Evolutionary conservation across 2,888 invertebrate species (phyloP).

Genomic region (Machimus atricapillus): DNA sequence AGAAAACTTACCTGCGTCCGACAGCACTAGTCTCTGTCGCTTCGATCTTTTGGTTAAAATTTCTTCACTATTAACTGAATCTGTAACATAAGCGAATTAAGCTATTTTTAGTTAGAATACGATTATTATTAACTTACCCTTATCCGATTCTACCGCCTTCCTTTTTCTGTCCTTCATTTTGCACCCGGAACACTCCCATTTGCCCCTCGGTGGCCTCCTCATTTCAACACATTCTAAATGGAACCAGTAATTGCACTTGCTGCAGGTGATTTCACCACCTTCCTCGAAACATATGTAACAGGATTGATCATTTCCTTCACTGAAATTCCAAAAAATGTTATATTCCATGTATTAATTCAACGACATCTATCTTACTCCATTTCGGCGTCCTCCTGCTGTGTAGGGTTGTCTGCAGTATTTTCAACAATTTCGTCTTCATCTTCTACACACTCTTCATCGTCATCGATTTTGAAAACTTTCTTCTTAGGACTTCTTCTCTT

Average conservation of each 20-base stretch:
- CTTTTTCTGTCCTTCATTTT: conserved; percentile 53
- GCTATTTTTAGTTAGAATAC: conserved; percentile 45
- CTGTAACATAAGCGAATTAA: background rate
- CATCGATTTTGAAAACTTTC: conserved; percentile 62
- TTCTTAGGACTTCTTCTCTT: conserved; percentile 48
- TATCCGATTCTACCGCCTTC: conserved; percentile 48
- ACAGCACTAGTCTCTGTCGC: conserved; percentile 46
- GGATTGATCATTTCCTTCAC: conserved; percentile 53
- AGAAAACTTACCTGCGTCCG: background rate
- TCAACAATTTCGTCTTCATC: conserved; percentile 45
- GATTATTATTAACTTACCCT: conserved; percentile 26
- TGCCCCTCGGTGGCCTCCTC: conserved; percentile 68
- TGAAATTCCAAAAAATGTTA: background rate
- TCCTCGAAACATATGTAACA: conserved; percentile 57
- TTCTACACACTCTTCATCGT: conserved; percentile 54
- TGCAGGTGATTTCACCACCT: conserved; percentile 55
- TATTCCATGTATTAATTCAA: background rate
- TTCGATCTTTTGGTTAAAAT: conserved; percentile 54
- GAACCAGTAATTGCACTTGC: conserved; percentile 63
- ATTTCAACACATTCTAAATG: conserved; percentile 78
- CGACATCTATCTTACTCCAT: background rate
- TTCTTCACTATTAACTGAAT: conserved; percentile 49
- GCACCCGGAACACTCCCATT: conserved; percentile 70
- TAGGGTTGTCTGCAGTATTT: background rate
- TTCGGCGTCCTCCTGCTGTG: background rate